Evolutionary conservation across 2,113 vertebrate genomes (phyloP).

Genomic region (Amblyopsis rosae): DNA sequence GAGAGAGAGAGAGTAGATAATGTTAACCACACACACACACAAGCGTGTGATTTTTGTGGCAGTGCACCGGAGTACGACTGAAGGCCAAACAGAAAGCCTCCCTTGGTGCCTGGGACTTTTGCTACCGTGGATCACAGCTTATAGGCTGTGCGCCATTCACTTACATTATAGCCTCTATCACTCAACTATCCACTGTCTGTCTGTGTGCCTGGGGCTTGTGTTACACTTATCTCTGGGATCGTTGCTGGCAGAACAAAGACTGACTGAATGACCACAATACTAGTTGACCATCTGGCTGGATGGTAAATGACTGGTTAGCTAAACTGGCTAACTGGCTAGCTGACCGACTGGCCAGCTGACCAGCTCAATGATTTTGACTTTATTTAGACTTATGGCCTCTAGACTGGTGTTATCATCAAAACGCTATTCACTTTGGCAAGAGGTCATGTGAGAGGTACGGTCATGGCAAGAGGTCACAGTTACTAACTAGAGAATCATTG

Average conservation of each 20-base stretch:
- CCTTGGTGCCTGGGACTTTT: constrained; percentile 31
- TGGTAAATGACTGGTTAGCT: constrained; percentile 3
- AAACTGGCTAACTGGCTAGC: too few species aligned
- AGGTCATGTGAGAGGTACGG: too few species aligned
- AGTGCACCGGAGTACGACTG: constrained; percentile 48
- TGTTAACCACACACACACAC: constrained; percentile 19
- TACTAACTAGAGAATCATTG: neutral
- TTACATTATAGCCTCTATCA: constrained; percentile 57
- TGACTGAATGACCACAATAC: constrained; percentile 34
- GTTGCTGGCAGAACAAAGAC: constrained; percentile 59
- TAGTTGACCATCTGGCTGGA: constrained; percentile 26
- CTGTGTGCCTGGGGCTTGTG: constrained; percentile 36
- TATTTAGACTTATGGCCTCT: too few species aligned
- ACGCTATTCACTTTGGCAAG: too few species aligned
- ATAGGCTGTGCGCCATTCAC: constrained; percentile 41
- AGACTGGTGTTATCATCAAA: too few species aligned
- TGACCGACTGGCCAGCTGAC: neutral
- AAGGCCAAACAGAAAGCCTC: constrained; percentile 45
- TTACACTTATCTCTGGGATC: constrained; percentile 59
- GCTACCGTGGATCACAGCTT: constrained; percentile 38
- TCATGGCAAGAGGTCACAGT: neutral
- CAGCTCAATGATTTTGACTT: neutral
- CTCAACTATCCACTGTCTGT: constrained; percentile 60
- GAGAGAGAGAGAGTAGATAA: constrained; percentile 29
- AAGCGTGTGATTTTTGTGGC: constrained; percentile 44